Evolutionary conservation across 1,140 invertebrate species (phyloP), one percentile per base, ranked within the genome.

Genomic region (Drosophila leontia): DNA sequence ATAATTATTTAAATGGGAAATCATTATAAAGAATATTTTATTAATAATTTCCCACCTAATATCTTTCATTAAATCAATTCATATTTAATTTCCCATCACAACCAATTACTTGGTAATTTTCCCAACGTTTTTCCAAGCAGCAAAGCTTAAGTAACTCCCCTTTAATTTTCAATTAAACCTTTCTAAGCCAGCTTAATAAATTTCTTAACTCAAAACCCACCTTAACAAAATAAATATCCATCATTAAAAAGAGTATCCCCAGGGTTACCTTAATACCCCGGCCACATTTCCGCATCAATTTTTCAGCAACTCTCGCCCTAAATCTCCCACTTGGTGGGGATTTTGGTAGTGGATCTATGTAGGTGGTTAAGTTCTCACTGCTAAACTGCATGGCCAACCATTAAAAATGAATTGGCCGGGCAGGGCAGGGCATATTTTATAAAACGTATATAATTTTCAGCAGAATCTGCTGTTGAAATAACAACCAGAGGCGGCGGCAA

Each of bases 341-440:
- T 78, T 78, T 63, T 37, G 55, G 51, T 23, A 50, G 53, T 63
- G 53, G 72, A 57, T 78, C 53, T 70, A 45, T 44, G 59, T 50
- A 51, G 51, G 59, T 50, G 39, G 65, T 17, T 45, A 37, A 44
- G 50, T 44, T 39, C 13, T 15, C 29, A 26, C 19, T 37, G 45
- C 42, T 51, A 61, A 78, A 78, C 58, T 78, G 75, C 65, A 78
- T 47, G 76, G 75, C 44, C 19, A 71, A 75, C 69, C 84, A 80
- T 87, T 87, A 84, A 87, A 87, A 84, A 80, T 88, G 80, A 87
- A 88, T 88, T 87, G 80, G 76, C 48, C 59, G 62, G 45, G 12
- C 59, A 55, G 45, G 12, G 9, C 45, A 26, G 45, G 47, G 84
- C 80, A 75, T 75, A 76, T 84, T 81, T 85, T 63, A 85, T 65